Evolutionary conservation across 2,113 vertebrate genomes (phyloP), one percentile per base, ranked within the genome.

Genomic region (Ailurus styani): DNA sequence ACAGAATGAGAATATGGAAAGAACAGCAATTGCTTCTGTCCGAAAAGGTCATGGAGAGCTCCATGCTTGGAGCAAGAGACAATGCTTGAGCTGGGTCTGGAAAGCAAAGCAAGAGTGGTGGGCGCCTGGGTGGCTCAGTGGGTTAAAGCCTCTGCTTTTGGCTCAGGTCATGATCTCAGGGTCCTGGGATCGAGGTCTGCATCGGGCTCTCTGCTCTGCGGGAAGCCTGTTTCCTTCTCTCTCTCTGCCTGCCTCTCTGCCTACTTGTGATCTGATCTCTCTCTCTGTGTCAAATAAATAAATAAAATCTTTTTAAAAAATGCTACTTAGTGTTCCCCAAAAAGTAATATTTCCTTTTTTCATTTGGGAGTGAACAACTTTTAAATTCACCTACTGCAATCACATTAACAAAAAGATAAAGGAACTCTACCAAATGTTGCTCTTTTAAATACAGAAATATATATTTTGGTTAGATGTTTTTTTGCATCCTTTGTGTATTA

Each of bases 401-500:
- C 29, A 94, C 25, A 75, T 57, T 93, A 79, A 64, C 23, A 13
- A n/a, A 88, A 84, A 81, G 42, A 70, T 57, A 73, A 88, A 84
- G 29, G 4, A 86, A 94, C 84, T 94, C 14, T 85, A 40, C 47
- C 54, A 84, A 91, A 25, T 68, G 18, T 17, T 88, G 7, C 18
- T 82, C 12, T 79, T 94, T 84, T 77, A 85, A 94, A 77, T 92
- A 79, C 78, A 92, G 17, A 85, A 52, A 84, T 66, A 7, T 84
- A 8, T 84, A 75, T 91, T 96, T 96, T 83, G 14, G 20, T 79
- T 92, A 77, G 3, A 64, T 45, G 8, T 90, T 14, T 57, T 96
- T 83, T 84, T 96, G 40, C 3, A 87, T 57, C 13, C 23, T 97
- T 95, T 94, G 62, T 62, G 68, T 21, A 88, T 97, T 95, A 66